Evolutionary conservation across 2,113 vertebrate species (phyloP).

Genomic region (Myrmecobius fasciatus): DNA sequence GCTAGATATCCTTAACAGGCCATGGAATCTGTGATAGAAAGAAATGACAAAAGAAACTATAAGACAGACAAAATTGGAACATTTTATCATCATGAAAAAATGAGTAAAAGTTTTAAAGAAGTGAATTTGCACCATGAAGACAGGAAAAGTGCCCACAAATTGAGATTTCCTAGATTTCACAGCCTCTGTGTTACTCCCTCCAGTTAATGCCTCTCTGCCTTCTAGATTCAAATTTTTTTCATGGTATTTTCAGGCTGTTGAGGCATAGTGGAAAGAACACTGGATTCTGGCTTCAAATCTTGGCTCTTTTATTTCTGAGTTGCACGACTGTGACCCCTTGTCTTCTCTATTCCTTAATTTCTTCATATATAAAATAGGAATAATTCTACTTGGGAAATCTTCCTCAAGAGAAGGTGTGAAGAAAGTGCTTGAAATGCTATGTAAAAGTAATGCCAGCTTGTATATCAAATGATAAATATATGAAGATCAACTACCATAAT

Average conservation of each 20-base stretch:
- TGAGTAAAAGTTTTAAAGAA: not conserved
- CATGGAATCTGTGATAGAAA: not conserved
- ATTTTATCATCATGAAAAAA: not conserved
- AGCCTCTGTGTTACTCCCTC: not conserved
- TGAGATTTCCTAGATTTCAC: not conserved
- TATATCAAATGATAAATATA: not conserved
- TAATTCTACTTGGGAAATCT: not conserved
- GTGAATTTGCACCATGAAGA: not conserved
- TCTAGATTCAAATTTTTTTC: not conserved
- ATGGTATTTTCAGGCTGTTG: not conserved
- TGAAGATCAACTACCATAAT: not conserved
- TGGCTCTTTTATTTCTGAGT: not conserved
- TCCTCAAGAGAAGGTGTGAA: not conserved
- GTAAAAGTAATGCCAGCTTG: not conserved
- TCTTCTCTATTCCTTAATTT: not conserved
- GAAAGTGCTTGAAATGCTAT: not conserved
- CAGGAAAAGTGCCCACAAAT: not conserved
- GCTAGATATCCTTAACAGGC: not conserved
- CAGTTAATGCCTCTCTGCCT: not conserved
- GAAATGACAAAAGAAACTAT: conserved; percentile 41
- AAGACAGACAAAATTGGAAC: conserved; percentile 55
- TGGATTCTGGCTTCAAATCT: not conserved
- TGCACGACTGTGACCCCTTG: not conserved
- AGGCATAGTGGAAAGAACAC: not conserved
- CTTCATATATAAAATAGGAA: not conserved